phyloP scores from a whole-genome alignment of 1,140 invertebrate species.

The Calephelis virginiensis region DNA sequence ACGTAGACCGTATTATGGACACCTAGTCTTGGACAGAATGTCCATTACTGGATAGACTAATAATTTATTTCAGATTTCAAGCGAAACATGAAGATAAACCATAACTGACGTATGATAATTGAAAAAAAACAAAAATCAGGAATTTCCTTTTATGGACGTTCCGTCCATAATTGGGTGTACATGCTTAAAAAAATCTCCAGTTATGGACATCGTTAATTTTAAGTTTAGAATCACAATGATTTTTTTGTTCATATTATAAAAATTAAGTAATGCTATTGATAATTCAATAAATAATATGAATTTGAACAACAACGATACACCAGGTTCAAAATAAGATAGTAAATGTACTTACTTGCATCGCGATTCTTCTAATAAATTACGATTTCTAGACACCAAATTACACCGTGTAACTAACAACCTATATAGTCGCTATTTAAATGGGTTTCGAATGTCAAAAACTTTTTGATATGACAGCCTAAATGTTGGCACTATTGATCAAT shows the following conservation, averaged over 20 bases:
- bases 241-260: background rate
- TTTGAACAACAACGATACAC: conserved; percentile 16
- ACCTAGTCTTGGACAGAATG: conserved; percentile 29
- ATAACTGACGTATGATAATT: conserved; percentile 27
- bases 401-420: conserved; percentile 23
- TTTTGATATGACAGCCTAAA: conserved; percentile 26
- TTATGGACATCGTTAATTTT: too few relatives aligned
- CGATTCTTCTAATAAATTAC: conserved; percentile 27
- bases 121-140: conserved; percentile 27
- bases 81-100: conserved; percentile 29
- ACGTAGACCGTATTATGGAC: conserved; percentile 28
- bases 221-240: too few relatives aligned
- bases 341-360: conserved; percentile 27
- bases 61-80: conserved; percentile 31
- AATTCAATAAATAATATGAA: too few relatives aligned
- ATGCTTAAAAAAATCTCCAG: too few relatives aligned
- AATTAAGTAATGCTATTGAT: too few relatives aligned
- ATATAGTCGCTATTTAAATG: conserved; percentile 24
- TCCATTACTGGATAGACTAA: conserved; percentile 28
- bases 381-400: conserved; percentile 25
- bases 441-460: conserved; percentile 25
- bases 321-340: conserved; percentile 24
- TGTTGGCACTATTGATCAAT: conserved; percentile 27
- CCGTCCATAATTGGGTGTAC: too few relatives aligned
- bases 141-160: conserved; percentile 29